Evolutionary conservation across 2,797 vertebrate genomes (phyloP), one percentile per base, ranked within the genome.

Genomic region (Tokudaia tokunoshimensis): DNA sequence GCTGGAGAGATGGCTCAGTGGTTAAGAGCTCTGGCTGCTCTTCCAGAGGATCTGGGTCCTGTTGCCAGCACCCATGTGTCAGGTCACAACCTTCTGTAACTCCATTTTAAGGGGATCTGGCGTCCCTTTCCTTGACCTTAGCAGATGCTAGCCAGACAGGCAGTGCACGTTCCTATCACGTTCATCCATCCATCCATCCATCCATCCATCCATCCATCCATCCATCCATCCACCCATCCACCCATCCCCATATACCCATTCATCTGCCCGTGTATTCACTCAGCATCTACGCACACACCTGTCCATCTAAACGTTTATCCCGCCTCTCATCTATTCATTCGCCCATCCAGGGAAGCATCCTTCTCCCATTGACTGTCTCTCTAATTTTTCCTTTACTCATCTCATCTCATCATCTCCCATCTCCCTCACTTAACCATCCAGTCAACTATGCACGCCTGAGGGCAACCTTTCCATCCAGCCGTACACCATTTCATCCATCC

Each of bases 321-420:
- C 0, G 0, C 52, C 19, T 15, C 0, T 0, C 1, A 20, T n/a
- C 29, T 11, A 37, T 3, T 26, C 22, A 78, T 14, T 2, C 17
- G 12, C 17, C 24, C 17, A n/a, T 72, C 34, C 67, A 57, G 8
- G 3, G 9, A 34, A 0, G 26, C 17, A 5, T 20, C 29, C 50
- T 19, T 41, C 63, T 37, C n/a, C 63, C 29, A n/a, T 2, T 6
- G 86, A 52, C 37, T 6, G 14, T n/a, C 29, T 17, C 47, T 2
- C 13, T 3, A 52, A 7, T 34, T n/a, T 50, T 34, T 8, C 34
- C 8, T 4, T 20, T 41, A 7, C 1, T 34, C 10, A 41, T 0
- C 3, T 59, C 47, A 2, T 24, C 8, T 24, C 63, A 6, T 19
- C 1, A 26, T 7, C 34, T 20, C 3, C 37, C 20, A 59, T 13